A percentile compares a stretch with the other conserved stretches of the same genome.
Conservation (phyloP, 1,140 invertebrate species). For the Drusus annulatus region DNA sequence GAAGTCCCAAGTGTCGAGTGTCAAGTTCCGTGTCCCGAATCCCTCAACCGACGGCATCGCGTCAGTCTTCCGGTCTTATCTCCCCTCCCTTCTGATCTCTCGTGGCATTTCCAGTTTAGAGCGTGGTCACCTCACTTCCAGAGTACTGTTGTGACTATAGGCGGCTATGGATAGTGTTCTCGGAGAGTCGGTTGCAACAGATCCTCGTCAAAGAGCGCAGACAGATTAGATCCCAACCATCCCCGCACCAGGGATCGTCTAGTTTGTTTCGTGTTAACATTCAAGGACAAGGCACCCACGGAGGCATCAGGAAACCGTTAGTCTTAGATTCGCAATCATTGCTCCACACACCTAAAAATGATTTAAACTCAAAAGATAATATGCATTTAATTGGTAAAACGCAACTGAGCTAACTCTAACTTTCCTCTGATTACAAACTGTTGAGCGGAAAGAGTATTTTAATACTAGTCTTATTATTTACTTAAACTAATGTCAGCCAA, state of each 20-base stretch:
- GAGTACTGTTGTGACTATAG: background rate
- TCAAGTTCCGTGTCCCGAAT: background rate
- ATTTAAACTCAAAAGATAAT: constrained; percentile 44
- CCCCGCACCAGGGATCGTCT: constrained; percentile 11
- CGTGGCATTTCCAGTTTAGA: background rate
- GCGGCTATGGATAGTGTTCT: too few relatives aligned
- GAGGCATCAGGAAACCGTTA: constrained; percentile 37
- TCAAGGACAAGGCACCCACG: constrained; percentile 33
- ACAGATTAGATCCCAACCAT: constrained; percentile 6
- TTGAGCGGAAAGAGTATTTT: too few relatives aligned
- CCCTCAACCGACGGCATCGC: background rate
- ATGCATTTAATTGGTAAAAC: constrained; percentile 34
- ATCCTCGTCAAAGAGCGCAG: background rate
- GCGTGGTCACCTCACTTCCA: background rate
- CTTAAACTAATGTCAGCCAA: too few relatives aligned
- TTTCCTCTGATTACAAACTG: too few relatives aligned
- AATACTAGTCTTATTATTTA: too few relatives aligned
- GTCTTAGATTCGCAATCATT: constrained; percentile 43
- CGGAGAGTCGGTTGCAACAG: too few relatives aligned
- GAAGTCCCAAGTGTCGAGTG: background rate
- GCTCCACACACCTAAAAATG: constrained; percentile 45
- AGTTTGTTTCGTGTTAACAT: constrained; percentile 12
- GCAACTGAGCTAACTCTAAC: too few relatives aligned
- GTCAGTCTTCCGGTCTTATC: background rate
- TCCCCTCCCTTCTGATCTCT: background rate